Evolutionary conservation across 2,888 invertebrate genomes (phyloP).

Genomic region (Taenaris catops): DNA sequence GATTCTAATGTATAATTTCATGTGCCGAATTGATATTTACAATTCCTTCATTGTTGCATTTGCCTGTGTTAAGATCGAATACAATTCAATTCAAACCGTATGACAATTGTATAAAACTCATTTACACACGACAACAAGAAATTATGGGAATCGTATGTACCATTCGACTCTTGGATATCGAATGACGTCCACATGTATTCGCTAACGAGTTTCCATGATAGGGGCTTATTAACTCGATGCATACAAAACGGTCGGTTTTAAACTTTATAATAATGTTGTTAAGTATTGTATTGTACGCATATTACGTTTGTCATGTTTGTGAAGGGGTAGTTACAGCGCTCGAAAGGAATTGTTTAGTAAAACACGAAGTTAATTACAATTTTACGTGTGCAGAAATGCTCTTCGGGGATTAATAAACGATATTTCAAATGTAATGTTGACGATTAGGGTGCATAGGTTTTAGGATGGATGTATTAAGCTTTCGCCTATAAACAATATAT

Average conservation of each 20-base stretch:
- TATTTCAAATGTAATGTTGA: conserved; percentile 21
- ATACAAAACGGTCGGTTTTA: conserved; percentile 34
- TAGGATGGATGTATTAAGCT: too few relatives aligned
- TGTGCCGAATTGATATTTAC: too few relatives aligned
- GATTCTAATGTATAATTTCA: too few relatives aligned
- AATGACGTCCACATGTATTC: conserved; percentile 64
- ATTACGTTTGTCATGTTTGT: too few relatives aligned
- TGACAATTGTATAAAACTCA: conserved; percentile 30
- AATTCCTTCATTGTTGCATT: conserved; percentile 62
- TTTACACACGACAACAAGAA: conserved; percentile 33
- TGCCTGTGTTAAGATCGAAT: conserved; percentile 33
- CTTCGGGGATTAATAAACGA: conserved; percentile 29
- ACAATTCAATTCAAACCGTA: conserved; percentile 38
- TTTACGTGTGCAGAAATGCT: conserved; percentile 34
- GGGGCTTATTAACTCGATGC: conserved; percentile 42
- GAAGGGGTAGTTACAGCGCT: conserved; percentile 48
- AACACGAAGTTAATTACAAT: conserved; percentile 47
- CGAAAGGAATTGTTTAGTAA: conserved; percentile 58
- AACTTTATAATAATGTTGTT: too few relatives aligned
- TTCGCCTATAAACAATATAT: too few relatives aligned
- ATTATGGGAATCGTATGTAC: conserved; percentile 32
- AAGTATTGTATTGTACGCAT: too few relatives aligned
- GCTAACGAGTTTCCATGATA: conserved; percentile 60
- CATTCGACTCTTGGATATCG: conserved; percentile 50
- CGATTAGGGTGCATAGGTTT: too few relatives aligned